These are phyloP conservation scores for Misgurnus mizolepis DNA, from an alignment of 2,113 vertebrate genomes.

Conservation along the genomic window DNA sequence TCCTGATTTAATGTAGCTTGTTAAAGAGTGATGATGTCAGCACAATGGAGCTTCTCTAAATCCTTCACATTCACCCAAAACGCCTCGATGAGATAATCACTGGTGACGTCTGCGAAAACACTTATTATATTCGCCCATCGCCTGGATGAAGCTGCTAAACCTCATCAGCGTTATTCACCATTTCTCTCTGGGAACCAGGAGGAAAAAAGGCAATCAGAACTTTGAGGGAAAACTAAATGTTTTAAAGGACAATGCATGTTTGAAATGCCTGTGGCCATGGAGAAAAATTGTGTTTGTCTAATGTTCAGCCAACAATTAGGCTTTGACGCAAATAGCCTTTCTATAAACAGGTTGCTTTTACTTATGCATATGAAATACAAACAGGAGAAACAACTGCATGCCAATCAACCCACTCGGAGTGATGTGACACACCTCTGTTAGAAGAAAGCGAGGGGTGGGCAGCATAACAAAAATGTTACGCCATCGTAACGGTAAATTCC, in stretches of 20 bases:
- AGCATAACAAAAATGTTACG: conserved; percentile 39
- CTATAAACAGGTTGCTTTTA: conserved; percentile 12
- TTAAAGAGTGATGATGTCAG: conserved; percentile 83
- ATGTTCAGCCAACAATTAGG: neutral
- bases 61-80: conserved; percentile 92
- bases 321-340: neutral
- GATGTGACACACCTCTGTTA: conserved; percentile 49
- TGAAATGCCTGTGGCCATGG: conserved; percentile 52
- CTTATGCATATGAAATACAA: neutral
- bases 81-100: conserved; percentile 83
- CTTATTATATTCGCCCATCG: conserved; percentile 92
- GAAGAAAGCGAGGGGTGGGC: conserved; percentile 22
- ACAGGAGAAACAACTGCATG: neutral
- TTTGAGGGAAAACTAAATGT: conserved; percentile 67
- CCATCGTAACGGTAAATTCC: conserved; percentile 13
- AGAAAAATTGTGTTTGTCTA: neutral
- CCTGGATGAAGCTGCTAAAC: conserved; percentile 91
- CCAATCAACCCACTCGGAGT: conserved; percentile 41
- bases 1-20: conserved; percentile 80
- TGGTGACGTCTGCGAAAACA: conserved; percentile 87
- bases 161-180: conserved; percentile 84
- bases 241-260: conserved; percentile 64
- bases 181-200: conserved; percentile 71
- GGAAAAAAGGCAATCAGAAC: conserved; percentile 62
- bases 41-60: conserved; percentile 89